These are phyloP conservation scores for Marasmarcha lunaedactyla DNA, from an alignment of 2,888 invertebrate species.

Conservation along the genomic window DNA sequence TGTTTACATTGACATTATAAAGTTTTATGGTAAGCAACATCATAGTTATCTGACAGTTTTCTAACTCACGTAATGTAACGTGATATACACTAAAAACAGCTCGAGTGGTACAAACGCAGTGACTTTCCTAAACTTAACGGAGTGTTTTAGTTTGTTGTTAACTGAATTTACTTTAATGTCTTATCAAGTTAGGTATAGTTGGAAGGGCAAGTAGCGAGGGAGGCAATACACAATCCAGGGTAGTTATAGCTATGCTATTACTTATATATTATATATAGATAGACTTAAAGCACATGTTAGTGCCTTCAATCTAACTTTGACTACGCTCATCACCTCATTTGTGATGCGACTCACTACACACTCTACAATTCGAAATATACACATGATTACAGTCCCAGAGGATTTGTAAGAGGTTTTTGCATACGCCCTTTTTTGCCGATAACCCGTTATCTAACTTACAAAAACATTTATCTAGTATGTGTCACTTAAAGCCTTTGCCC, in stretches of 20 bases:
- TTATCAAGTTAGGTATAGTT: conserved; percentile 1
- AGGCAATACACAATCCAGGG: not conserved
- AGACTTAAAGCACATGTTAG: conserved; percentile 63
- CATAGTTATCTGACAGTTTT: too few species aligned
- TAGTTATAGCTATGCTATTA: not conserved
- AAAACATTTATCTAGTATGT: conserved; percentile 67
- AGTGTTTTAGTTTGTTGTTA: conserved; percentile 1
- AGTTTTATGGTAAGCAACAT: too few species aligned
- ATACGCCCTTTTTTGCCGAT: conserved; percentile 28
- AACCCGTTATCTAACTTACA: conserved; percentile 50
- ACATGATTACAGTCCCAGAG: conserved; percentile 46
- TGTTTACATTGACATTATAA: too few species aligned
- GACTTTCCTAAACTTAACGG: not conserved
- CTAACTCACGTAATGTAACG: too few species aligned
- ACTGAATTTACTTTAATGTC: conserved; percentile 1
- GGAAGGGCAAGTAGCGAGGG: conserved; percentile 1
- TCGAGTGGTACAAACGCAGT: not conserved
- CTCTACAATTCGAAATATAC: conserved; percentile 37
- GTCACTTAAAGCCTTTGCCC: conserved; percentile 64
- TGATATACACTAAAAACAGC: too few species aligned
- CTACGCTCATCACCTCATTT: conserved; percentile 25
- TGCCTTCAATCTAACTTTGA: conserved; percentile 67
- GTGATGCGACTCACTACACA: too few species aligned
- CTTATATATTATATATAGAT: too few species aligned
- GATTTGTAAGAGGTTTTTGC: conserved; percentile 22